Evolutionary conservation across 2,888 invertebrate species (phyloP), one percentile per base, ranked within the genome.

Genomic region (Drosophila histrio): DNA sequence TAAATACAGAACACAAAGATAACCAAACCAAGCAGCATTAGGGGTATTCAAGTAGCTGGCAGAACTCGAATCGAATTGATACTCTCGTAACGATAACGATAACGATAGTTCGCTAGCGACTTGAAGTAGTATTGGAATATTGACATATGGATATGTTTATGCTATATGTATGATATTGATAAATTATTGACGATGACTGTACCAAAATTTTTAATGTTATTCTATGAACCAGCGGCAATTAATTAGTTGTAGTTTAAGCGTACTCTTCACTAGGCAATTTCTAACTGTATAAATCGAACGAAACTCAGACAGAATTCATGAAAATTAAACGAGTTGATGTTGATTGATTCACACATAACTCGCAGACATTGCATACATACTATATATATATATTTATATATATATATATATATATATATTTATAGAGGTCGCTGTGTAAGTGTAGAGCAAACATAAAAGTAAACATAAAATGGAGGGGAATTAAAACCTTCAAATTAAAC

Each of bases 151-250:
- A 52, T 58, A 64, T 13, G 1, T 7, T 38, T 58, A 64, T 13
- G 1, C 9, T 38, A 28, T 46, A 49, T 21, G 22, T 50, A 46
- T 19, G 26, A 21, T 50, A 57, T 22, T 17, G 26, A 49, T 58
- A 34, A 50, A 53, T 13, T 44, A 64, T 56, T 57, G 24, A 66
- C 38, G 65, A 76, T 73, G 84, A 84, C 84, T 87, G 84, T 84
- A 84, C 84, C 84, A 84, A 87, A 87, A 87, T 78, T 78, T 78
- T 69, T 68, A 77, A 73, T 72, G 72, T 77, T 75, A 76, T 60
- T 59, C 52, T 32, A 60, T 46, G 50, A 74, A 69, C 52, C 65
- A 64, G 61, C 76, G 74, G 78, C 78, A 76, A 82, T 73, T 73
- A 75, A 54, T 72, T 83, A 86, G 83, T 77, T 79, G n/a, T 86